Evolutionary conservation across 2,888 invertebrate species (phyloP).

Genomic region (Protonemura montana): DNA sequence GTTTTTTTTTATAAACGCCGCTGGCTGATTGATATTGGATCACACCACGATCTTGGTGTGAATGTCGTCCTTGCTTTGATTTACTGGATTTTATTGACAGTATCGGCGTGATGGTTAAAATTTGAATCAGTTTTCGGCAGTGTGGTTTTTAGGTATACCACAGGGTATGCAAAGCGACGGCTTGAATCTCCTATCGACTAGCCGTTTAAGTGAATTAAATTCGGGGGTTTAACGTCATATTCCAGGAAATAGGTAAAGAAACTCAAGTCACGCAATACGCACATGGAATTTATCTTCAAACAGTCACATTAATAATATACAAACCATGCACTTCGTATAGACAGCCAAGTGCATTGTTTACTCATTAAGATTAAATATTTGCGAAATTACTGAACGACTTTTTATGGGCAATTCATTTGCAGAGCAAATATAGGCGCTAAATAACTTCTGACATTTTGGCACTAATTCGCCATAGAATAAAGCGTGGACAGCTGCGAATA

Average conservation of each 20-base stretch:
- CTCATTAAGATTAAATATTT: background rate
- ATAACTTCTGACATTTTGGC: background rate
- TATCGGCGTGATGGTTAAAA: background rate
- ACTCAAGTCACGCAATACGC: background rate
- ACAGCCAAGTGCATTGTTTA: background rate
- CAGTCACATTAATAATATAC: background rate
- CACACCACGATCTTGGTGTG: background rate
- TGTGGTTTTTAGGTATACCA: too few species aligned
- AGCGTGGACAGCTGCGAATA: slow-evolving; percentile 9
- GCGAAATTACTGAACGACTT: background rate
- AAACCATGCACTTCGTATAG: background rate
- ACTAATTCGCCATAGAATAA: background rate
- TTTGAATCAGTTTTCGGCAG: background rate
- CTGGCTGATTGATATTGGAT: too few species aligned
- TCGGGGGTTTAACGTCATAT: background rate
- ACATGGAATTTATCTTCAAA: background rate
- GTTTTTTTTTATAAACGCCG: too few species aligned
- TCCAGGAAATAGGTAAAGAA: background rate
- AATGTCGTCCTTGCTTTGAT: background rate
- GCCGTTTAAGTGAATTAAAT: slow-evolving; percentile 3
- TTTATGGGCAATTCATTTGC: background rate
- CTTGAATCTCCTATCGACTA: background rate
- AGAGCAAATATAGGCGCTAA: background rate
- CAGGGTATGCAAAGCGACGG: background rate
- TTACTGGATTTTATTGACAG: background rate